Evolutionary conservation across 2,797 vertebrate species (phyloP).

Genomic region (Thripadectes ignobilis): DNA sequence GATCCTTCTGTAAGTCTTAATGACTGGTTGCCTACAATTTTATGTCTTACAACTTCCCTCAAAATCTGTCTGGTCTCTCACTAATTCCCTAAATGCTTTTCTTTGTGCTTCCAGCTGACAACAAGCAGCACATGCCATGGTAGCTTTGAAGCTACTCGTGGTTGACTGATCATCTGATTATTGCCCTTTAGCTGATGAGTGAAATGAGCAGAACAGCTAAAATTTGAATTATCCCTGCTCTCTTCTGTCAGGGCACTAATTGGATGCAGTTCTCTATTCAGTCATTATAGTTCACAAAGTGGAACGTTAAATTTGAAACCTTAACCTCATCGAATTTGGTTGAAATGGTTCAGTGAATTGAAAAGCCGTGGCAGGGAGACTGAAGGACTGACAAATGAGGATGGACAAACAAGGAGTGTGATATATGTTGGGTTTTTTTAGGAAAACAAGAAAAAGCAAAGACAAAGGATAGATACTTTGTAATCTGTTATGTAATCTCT

Average conservation of each 20-base stretch:
- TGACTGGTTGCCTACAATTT: not conserved
- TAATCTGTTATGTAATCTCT: not conserved
- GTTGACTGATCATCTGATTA: not conserved
- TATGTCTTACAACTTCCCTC: not conserved
- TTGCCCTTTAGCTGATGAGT: not conserved
- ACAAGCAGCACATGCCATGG: not conserved
- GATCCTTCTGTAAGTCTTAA: not conserved
- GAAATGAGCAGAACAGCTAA: slow-evolving; percentile 9
- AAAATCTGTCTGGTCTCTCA: not conserved
- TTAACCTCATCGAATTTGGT: slow-evolving; percentile 30
- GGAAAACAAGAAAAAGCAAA: not conserved
- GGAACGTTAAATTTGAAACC: slow-evolving; percentile 6
- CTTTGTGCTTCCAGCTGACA: not conserved
- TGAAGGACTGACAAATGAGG: not conserved
- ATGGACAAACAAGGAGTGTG: not conserved
- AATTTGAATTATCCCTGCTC: not conserved
- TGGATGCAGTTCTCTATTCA: not conserved
- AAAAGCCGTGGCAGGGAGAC: not conserved
- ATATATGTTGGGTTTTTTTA: not conserved
- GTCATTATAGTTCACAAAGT: slow-evolving; percentile 10
- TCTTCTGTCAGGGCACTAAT: slow-evolving; percentile 2
- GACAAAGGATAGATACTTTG: not conserved
- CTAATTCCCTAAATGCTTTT: not conserved
- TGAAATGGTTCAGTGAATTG: not conserved
- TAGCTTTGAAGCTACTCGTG: not conserved